Conservation (phyloP, 2,797 vertebrate genomes). For the Merluccius polli region DNA sequence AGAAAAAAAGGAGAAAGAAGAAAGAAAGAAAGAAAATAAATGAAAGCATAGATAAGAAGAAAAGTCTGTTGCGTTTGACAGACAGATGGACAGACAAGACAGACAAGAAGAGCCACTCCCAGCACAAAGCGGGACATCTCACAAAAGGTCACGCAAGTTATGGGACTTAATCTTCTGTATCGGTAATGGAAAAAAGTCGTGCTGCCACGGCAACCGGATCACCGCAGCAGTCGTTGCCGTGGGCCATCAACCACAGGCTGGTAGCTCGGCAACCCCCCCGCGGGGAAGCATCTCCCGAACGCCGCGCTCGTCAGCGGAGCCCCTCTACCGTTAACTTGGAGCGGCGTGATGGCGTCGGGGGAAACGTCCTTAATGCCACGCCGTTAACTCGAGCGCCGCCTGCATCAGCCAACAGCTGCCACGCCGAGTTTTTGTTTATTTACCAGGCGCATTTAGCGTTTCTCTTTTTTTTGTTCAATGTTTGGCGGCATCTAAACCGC, state of each 20-base stretch:
- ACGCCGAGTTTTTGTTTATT: not conserved
- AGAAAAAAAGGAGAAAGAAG: not conserved
- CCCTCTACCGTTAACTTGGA: conserved; percentile 64
- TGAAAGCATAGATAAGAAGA: not conserved
- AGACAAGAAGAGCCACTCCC: not conserved
- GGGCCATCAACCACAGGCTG: conserved; percentile 62
- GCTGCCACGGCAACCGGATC: conserved; percentile 27
- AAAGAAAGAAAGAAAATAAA: conserved; percentile 9
- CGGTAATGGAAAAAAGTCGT: conserved; percentile 54
- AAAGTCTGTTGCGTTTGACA: not conserved
- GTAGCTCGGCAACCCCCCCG: conserved; percentile 36
- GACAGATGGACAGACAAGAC: not conserved
- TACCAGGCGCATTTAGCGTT: not conserved
- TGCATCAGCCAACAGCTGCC: not conserved
- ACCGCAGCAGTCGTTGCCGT: conserved; percentile 38
- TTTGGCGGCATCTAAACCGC: not conserved
- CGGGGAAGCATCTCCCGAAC: conserved; percentile 57
- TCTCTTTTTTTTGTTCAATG: not conserved
- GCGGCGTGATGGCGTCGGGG: conserved; percentile 65
- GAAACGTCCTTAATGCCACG: conserved; percentile 60
- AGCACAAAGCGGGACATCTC: conserved; percentile 19
- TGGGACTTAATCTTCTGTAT: conserved; percentile 61
- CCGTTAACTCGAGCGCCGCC: conserved; percentile 43
- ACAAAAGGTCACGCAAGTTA: conserved; percentile 53
- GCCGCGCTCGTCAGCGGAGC: conserved; percentile 55